Base-by-base conservation (phyloP, 2,113 vertebrate genomes). In the Ameiurus melas region DNA sequence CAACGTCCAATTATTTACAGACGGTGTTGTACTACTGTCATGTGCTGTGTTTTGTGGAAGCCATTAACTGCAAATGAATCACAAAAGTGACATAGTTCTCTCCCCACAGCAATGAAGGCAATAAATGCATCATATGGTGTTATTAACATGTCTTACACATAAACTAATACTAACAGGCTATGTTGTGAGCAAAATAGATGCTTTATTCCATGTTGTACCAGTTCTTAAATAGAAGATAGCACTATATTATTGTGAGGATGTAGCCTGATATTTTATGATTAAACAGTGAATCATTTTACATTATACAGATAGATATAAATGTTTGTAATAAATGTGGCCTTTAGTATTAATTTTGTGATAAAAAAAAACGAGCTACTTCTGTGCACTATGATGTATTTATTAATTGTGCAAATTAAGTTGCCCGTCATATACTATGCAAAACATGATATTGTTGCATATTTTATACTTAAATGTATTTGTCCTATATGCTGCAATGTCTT, bases 341-440 rank as follows among this genome's bases (percentile, higher is more conserved):
- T 75, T 33, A 25, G 80, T 62, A 66, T 70, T 81, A 36, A 70
- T n/a, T 8, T 36, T 51, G 78, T 81, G 78, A 87, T 81, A 71
- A 75, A 16, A 82, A 75, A 36, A 77, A 25, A 14, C 5, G 8
- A 53, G 66, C 39, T 71, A 88, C 43, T 64, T 75, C 57, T 66
- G 57, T 84, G 39, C 81, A 83, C 87, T 88, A 47, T 83, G 55
- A 83, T 83, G 68, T 87, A 87, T 81, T 87, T 87, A 70, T 58
- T 87, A 19, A 87, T 20, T 57, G 78, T 88, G 62, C 70, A 84
- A 25, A 64, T 77, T 75, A 73, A 51, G 33, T 62, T 71, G 30
- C 86, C 79, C 53, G 43, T 81, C 30, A 53, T 78, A 39, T 70
- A 77, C 87, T 88, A 88, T 88, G 87, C 87, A 88, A 87, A 73